Evolutionary conservation across 23 tunicate genomes (phyloP), one percentile per base, ranked within the genome.

Genomic region (Styela plicata): DNA sequence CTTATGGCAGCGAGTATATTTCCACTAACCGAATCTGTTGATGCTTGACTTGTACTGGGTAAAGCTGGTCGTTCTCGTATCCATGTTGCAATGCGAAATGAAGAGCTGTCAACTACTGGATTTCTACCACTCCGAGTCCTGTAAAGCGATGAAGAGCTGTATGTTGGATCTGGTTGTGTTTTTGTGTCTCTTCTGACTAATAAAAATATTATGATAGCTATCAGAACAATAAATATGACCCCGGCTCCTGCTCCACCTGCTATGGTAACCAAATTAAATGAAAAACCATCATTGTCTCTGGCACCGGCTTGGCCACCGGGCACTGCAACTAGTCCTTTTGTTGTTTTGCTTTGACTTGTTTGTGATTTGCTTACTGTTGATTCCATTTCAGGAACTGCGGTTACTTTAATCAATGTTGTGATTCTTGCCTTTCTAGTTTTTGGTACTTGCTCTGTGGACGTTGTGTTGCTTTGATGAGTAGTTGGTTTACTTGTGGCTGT

Each of bases 81-180:
- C 81, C 81, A 76, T 36, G 81, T 76, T 13, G 81, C 64, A 44
- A 76, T 52, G 28, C 81, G 81, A 53, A 76, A 76, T 20, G 81
- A 76, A 26, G 64, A 36, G 44, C 81, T 76, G 44, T 76, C 66
- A 53, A 76, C 81, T 7, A 76, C 81, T 0, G 81, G 81, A 44
- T 76, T 76, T 76, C 81, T 76, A 1, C 81, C 31, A 29, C 1
- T 20, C 24, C 2, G 36, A 7, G 64, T 18, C 7, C 64, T 25
- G 30, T 76, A 34, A 0, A 44, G 27, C 66, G 81, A 76, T 21
- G 81, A 33, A 17, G 81, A 44, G 2, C 66, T 44, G 16, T 33
- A 24, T 21, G 28, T 44, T 16, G 64, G 37, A 10, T 44, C 66
- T 21, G 66, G 32, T 0, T 67, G 37, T 24, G 26, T 44, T 21